Base-by-base conservation (phyloP, 2,113 vertebrate species). In the Xiphorhynchus elegans region DNA sequence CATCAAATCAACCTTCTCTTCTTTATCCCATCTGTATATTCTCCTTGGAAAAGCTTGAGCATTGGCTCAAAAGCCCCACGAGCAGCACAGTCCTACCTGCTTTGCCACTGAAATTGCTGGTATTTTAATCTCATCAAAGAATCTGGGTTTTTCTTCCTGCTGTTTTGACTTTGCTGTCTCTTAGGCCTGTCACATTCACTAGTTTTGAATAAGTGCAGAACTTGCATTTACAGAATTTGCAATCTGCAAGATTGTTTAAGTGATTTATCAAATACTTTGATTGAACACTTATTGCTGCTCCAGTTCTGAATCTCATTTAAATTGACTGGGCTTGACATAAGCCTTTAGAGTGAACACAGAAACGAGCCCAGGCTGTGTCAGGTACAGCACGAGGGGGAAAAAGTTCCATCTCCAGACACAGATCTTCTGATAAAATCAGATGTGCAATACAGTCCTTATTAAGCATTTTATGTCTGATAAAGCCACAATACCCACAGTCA, bases 101-200 rank as follows among this genome's bases (percentile, higher is more conserved):
- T 79, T 28, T 55, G 49, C 96, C 93, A 49, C 95, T 96, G 79
- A 66, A 92, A 95, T 96, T 93, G 85, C 95, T 86, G 96, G 95
- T 46, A 97, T 97, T 97, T 97, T 97, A 97, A 97, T 97, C 95
- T 97, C 95, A 97, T 97, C 96, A 96, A 97, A 97, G 94, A 91
- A 90, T 73, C 64, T 0, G 95, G 76, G 93, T 86, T 89, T 95
- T 84, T 60, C 80, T 88, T 93, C 96, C 97, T 88, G 94, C 96
- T 97, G 96, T 97, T 97, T 97, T 97, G 95, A 97, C 95, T 97
- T 97, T 92, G 96, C 95, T 92, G 93, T 97, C 96, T 96, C 96
- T 91, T 78, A 73, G 35, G 80, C 96, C 90, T 96, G 96, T 97
- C 96, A 97, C 95, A 96, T 97, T 83, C 91, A 89, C 96, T 96